A percentile compares a stretch with the other conserved stretches of the same genome.
These are phyloP conservation scores for Crepidodera aurea DNA, from an alignment of 2,888 invertebrate genomes.

Conservation along the genomic window DNA sequence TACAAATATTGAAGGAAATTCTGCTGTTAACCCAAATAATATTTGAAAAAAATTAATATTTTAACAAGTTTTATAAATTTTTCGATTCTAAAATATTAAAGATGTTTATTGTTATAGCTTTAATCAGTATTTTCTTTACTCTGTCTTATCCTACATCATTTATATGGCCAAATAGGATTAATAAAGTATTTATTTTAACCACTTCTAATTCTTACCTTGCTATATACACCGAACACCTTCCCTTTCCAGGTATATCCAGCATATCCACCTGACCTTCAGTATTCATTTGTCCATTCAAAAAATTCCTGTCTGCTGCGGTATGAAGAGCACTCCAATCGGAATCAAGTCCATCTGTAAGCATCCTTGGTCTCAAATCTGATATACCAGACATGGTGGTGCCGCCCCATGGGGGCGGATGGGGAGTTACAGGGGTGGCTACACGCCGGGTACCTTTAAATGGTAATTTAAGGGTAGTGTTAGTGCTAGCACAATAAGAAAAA, in stretches of 20 bases:
- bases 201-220: conserved; percentile 66
- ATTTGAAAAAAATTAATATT: no score
- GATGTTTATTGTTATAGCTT: no score
- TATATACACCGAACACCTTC: conserved; percentile 91
- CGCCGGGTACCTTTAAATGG: conserved; percentile 51
- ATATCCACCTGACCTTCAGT: conserved; percentile 82
- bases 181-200: no score
- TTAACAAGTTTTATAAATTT: no score
- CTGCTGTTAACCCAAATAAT: no score
- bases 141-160: no score
- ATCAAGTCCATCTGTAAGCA: conserved; percentile 60
- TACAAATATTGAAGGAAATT: no score
- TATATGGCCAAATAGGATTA: no score
- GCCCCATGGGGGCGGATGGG: conserved; percentile 51
- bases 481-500: not conserved
- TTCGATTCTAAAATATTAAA: no score
- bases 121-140: no score
- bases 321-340: conserved; percentile 59
- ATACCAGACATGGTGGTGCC: conserved; percentile 51
- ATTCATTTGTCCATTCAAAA: conserved; percentile 57
- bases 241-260: conserved; percentile 94
- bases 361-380: conserved; percentile 53
- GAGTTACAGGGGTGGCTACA: conserved; percentile 59
- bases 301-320: conserved; percentile 53
- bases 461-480: conserved; percentile 12